These are phyloP conservation scores for Nemurella pictetii DNA, from an alignment of 2,888 invertebrate species.

Conservation along the genomic window DNA sequence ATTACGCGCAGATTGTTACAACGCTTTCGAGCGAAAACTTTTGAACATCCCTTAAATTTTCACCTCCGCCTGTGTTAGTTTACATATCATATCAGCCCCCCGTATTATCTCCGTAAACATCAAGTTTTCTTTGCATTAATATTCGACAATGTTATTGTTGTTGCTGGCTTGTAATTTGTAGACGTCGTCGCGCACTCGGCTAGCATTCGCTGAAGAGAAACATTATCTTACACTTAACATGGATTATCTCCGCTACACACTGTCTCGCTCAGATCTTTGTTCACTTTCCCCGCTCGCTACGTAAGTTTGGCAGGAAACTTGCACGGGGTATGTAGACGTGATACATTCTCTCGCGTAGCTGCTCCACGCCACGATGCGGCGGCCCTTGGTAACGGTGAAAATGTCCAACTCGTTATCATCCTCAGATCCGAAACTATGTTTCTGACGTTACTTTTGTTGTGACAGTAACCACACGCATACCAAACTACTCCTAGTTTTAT, in stretches of 20 bases:
- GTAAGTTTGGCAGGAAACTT: not conserved
- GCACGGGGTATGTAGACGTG: not conserved
- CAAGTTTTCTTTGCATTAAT: conserved; percentile 21
- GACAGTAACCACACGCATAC: not conserved
- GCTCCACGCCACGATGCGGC: not conserved
- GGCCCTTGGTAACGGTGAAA: not conserved
- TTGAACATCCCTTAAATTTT: not conserved
- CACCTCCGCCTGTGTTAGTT: not conserved
- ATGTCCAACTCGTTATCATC: not conserved
- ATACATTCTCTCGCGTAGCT: not conserved
- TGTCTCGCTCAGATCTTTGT: not conserved
- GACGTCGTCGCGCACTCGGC: not conserved
- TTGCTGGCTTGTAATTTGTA: not conserved
- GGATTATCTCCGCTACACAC: not conserved
- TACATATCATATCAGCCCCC: not conserved
- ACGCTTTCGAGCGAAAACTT: not conserved
- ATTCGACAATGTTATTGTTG: conserved; percentile 15
- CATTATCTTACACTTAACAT: not conserved
- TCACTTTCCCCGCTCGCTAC: not conserved
- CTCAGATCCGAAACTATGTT: not conserved
- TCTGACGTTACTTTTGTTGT: not conserved
- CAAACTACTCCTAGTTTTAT: too few species aligned
- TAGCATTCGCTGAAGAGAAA: too few species aligned
- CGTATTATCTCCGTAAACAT: not conserved
- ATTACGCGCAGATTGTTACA: not conserved